phyloP scores from a whole-genome alignment of 2,113 vertebrate genomes.

The Rhabdomys dilectus region DNA sequence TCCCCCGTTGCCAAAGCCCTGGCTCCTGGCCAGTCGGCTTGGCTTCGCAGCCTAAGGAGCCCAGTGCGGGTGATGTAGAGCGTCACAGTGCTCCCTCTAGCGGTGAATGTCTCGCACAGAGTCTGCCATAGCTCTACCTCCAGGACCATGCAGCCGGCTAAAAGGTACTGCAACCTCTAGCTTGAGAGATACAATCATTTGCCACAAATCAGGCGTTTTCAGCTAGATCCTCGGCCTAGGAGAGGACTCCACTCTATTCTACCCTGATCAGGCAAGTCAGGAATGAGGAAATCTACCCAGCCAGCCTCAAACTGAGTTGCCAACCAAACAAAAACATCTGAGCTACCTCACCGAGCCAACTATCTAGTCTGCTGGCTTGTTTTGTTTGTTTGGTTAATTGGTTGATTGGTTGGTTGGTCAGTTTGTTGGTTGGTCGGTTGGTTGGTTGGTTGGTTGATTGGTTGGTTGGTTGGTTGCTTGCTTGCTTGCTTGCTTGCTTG shows the following conservation, averaged over 20 bases:
- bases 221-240: background rate
- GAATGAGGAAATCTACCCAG: background rate
- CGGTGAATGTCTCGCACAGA: slow-evolving; percentile 8
- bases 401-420: background rate
- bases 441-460: too few relatives aligned
- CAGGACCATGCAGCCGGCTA: fast-evolving
- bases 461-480: too few relatives aligned
- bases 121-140: background rate
- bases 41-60: background rate
- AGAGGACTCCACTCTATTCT: background rate
- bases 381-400: background rate
- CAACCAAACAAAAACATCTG: background rate
- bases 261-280: background rate
- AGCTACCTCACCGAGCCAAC: background rate
- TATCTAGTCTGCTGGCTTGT: too few relatives aligned
- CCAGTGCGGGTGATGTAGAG: background rate
- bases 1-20: background rate
- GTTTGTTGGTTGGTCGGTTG: too few relatives aligned
- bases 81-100: slow-evolving; percentile 77
- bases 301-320: background rate
- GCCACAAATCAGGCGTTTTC: background rate
- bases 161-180: background rate
- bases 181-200: background rate
- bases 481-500: fast-evolving
- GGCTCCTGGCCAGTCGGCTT: background rate